phyloP scores from a whole-genome alignment of 2,113 vertebrate genomes.

The Mustela lutreola region DNA sequence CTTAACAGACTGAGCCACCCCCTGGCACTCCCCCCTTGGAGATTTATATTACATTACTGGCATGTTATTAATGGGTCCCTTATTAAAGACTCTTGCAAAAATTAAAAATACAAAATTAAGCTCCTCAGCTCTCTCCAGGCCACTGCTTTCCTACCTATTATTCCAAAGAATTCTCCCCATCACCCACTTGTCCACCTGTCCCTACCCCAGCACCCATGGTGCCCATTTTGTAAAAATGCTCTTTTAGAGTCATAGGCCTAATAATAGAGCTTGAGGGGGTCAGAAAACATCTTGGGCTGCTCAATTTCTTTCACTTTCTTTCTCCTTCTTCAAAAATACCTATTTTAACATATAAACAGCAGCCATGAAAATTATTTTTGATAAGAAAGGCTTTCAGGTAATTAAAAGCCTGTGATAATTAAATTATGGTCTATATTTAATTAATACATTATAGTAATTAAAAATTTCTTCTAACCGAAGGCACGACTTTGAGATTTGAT shows the following conservation, averaged over 20 bases:
- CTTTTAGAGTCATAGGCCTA: background rate
- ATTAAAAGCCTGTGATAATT: slow-evolving; percentile 70
- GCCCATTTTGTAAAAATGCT: background rate
- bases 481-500: slow-evolving; percentile 41
- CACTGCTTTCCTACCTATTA: background rate
- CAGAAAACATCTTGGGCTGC: background rate
- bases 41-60: background rate
- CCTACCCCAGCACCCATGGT: too few relatives aligned
- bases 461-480: slow-evolving; percentile 44
- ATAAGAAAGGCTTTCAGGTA: slow-evolving; percentile 48
- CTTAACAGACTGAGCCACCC: background rate
- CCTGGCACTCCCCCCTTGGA: background rate
- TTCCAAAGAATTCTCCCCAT: background rate
- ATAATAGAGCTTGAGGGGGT: background rate
- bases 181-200: background rate
- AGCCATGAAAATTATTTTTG: slow-evolving; percentile 37
- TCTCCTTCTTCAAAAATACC: background rate
- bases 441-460: slow-evolving; percentile 58
- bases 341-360: background rate
- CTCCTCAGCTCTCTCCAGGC: background rate
- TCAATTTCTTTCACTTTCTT: background rate
- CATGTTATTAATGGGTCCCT: background rate
- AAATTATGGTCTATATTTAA: slow-evolving; percentile 51
- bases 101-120: background rate
- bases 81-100: background rate